A percentile compares a stretch with the other conserved stretches of the same genome.
Conservation (phyloP, 2,113 vertebrate species). For the Hyla sarda region DNA sequence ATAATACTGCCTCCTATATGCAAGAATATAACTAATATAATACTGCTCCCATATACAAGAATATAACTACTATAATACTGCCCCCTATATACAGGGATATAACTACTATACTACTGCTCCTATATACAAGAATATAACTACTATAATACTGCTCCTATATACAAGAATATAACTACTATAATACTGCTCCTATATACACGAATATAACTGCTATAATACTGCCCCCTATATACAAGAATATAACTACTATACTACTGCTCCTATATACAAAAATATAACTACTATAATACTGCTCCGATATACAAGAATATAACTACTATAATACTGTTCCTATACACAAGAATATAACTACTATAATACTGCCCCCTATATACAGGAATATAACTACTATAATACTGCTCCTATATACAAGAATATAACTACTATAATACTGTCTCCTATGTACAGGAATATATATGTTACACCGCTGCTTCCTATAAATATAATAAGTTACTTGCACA, state of each 20-base stretch:
- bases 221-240: too few relatives aligned
- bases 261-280: too few relatives aligned
- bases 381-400: background rate
- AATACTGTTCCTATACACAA: background rate
- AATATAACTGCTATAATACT: background rate
- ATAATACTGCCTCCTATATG: background rate
- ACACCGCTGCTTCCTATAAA: background rate
- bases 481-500: background rate
- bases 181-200: background rate
- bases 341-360: constrained; percentile 5
- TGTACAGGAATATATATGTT: background rate
- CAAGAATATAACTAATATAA: constrained; percentile 13
- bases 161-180: background rate
- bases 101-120: constrained; percentile 1
- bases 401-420: background rate
- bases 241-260: too few relatives aligned
- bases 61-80: constrained; percentile 1
- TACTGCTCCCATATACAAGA: background rate
- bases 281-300: too few relatives aligned
- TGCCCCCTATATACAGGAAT: background rate
- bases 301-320: background rate
- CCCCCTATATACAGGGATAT: background rate
- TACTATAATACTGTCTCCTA: constrained; percentile 4
- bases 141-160: background rate
- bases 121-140: background rate